Evolutionary conservation across 2,113 vertebrate genomes (phyloP), one percentile per base, ranked within the genome.

Genomic region (Upupa epops): DNA sequence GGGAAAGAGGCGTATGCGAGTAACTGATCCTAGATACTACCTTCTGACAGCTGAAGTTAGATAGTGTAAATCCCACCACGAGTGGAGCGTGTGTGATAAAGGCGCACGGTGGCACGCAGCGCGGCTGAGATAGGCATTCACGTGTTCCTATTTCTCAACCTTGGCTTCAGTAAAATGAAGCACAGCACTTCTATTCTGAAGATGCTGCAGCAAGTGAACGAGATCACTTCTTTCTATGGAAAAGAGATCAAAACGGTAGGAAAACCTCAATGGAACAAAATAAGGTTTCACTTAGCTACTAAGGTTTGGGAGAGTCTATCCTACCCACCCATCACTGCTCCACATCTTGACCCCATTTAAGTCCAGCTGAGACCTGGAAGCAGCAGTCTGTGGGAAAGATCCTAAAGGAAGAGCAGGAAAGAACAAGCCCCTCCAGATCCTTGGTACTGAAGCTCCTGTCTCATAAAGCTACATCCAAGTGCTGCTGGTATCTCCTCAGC

Each of bases 401-500:
- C 31, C 40, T 28, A 29, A 11, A 68, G 21, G 36, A 10, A 83
- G 31, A 18, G n/a, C 20, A 63, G 77, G 72, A 52, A 82, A 20
- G 36, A 68, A 11, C 0, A 0, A 46, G 0, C 14, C 17, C 61
- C 72, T 31, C 19, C 55, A 34, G 52, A 37, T 84, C 61, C 61
- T 56, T 13, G 32, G 29, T 79, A 72, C 72, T 3, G 7, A 37
- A 70, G 72, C 68, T 82, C 51, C 63, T 2, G 32, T 17, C 74
- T 32, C 0, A 1, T 73, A 91, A 93, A 94, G 71, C 77, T 69
- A 42, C 74, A 68, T 90, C 29, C 65, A 87, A 91, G 87, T 42
- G 84, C 85, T 2, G 6, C 85, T 77, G 88, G 91, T 86, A 52
- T 88, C 95, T 91, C 91, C 94, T 92, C 85, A 91, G 72, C 72